These are phyloP conservation scores for Amblyopsis rosae DNA, from an alignment of 2,113 vertebrate species.

Conservation along the genomic window DNA sequence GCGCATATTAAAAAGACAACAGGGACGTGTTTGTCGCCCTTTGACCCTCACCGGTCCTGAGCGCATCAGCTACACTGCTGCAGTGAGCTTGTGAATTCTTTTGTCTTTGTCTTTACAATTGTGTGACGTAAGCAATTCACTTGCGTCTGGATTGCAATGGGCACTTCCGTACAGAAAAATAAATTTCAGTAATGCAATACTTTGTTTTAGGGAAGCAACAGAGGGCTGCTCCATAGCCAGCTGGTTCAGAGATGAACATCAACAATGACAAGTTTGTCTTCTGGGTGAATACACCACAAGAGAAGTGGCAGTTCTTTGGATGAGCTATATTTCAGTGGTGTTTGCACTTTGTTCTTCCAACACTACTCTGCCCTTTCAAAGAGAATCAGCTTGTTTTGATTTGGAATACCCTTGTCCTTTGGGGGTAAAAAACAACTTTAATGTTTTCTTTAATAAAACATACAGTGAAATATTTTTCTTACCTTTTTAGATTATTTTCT, in stretches of 20 bases:
- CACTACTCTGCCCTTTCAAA: slow-evolving; percentile 3
- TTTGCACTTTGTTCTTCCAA: not conserved
- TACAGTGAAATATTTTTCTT: not conserved
- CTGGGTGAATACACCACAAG: slow-evolving; percentile 7
- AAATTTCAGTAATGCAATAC: not conserved
- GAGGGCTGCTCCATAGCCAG: not conserved
- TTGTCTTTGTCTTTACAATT: not conserved
- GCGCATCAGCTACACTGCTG: not conserved
- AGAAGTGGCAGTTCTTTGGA: slow-evolving; percentile 7
- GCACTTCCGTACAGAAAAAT: not conserved
- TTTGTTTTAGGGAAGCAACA: slow-evolving; percentile 3
- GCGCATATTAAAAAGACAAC: slow-evolving; percentile 55
- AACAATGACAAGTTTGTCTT: slow-evolving; percentile 14
- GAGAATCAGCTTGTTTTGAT: slow-evolving; percentile 30
- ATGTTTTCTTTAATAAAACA: not conserved
- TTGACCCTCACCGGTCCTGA: slow-evolving; percentile 27
- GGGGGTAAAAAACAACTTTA: slow-evolving; percentile 14
- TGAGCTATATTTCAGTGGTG: slow-evolving; percentile 5
- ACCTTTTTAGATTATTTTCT: not conserved
- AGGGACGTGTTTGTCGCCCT: slow-evolving; percentile 51
- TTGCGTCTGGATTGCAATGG: not conserved
- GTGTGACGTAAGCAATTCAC: not conserved
- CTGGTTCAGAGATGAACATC: not conserved
- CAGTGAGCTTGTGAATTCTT: not conserved
- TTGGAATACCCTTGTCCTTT: not conserved